Conservation (phyloP, 2,888 invertebrate species). For the Cephus pulcher region DNA sequence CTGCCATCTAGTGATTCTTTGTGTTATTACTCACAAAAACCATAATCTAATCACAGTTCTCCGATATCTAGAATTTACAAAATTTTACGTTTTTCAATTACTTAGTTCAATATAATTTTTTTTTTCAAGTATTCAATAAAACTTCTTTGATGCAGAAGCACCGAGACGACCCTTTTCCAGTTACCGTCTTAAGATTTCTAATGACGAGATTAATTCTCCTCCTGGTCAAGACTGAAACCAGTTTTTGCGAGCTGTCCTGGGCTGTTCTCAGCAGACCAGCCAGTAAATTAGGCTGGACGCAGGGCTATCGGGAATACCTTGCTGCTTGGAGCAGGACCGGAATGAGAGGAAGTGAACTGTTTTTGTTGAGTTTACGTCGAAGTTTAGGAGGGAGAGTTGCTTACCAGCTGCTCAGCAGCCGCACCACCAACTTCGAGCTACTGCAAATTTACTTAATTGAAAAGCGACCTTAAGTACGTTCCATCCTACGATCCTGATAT, state of each 20-base stretch:
- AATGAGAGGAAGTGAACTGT: slow-evolving; percentile 30
- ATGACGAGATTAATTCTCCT: not conserved
- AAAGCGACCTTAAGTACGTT: slow-evolving; percentile 23
- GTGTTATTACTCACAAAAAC: not conserved
- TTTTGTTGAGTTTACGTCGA: slow-evolving; percentile 33
- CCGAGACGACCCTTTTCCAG: not conserved
- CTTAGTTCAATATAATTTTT: not conserved
- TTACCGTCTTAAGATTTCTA: not conserved
- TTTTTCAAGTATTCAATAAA: not conserved
- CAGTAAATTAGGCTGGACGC: slow-evolving; percentile 18
- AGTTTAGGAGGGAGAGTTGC: slow-evolving; percentile 28
- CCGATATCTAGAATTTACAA: not conserved
- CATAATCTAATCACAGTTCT: not conserved
- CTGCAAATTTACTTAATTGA: slow-evolving; percentile 41
- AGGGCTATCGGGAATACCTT: slow-evolving; percentile 13
- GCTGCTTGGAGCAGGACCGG: slow-evolving; percentile 4
- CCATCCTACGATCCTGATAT: not conserved
- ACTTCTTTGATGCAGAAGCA: not conserved
- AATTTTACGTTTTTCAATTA: not conserved
- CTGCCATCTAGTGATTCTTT: slow-evolving; percentile 2
- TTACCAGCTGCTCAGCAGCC: slow-evolving; percentile 14
- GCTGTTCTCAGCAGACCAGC: not conserved
- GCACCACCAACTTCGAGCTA: slow-evolving; percentile 21
- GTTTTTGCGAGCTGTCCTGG: not conserved
- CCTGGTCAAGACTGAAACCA: not conserved